Evolutionary conservation across 2,113 vertebrate species (phyloP).

Genomic region (Colaptes auratus): DNA sequence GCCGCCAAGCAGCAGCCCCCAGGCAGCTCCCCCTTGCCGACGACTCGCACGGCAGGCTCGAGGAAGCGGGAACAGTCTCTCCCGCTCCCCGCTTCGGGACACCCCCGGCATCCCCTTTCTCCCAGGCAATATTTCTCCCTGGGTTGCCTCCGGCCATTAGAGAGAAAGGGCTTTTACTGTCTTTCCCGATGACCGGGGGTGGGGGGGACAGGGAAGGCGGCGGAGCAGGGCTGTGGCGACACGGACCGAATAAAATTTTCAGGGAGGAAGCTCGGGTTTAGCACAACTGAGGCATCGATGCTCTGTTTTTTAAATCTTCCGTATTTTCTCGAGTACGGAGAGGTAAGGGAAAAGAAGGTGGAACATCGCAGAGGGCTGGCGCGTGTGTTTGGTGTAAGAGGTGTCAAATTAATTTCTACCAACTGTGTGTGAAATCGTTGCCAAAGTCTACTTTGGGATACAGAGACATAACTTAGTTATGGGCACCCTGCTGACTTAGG

Average conservation of each 20-base stretch:
- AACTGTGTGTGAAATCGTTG: conserved; percentile 88
- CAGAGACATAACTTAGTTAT: conserved; percentile 82
- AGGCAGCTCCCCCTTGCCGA: too few species aligned
- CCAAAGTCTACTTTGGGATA: conserved; percentile 87
- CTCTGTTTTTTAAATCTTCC: not conserved
- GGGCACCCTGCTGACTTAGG: conserved; percentile 88
- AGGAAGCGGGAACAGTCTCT: too few species aligned
- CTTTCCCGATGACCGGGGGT: rapidly evolving
- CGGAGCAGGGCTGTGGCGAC: too few species aligned
- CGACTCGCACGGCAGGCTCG: not conserved
- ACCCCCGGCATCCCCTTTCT: rapidly evolving
- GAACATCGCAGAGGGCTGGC: not conserved
- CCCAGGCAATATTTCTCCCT: not conserved
- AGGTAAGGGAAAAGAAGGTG: not conserved
- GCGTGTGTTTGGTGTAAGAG: conserved; percentile 59
- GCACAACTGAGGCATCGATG: rapidly evolving
- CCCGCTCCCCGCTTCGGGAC: not conserved
- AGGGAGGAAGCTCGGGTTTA: not conserved
- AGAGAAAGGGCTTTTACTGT: not conserved
- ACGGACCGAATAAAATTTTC: not conserved
- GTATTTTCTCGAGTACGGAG: not conserved
- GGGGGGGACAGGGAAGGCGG: too few species aligned
- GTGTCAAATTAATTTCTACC: conserved; percentile 88
- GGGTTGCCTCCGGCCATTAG: not conserved
- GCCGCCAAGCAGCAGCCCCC: too few species aligned